phyloP scores from a whole-genome alignment of 2,113 vertebrate species.

The Sturnira hondurensis region DNA sequence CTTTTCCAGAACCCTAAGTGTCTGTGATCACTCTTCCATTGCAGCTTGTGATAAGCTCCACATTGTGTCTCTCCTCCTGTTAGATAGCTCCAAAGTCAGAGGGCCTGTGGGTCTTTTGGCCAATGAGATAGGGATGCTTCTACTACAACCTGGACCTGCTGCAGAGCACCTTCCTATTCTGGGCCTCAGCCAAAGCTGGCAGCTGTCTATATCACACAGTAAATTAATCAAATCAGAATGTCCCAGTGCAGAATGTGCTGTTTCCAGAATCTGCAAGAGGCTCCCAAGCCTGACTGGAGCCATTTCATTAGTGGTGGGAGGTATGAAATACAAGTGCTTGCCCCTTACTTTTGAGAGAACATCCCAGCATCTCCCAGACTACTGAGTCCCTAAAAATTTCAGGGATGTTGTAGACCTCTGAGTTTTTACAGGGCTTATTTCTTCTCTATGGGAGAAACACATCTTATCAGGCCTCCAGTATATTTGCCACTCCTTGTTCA shows the following conservation, averaged over 20 bases:
- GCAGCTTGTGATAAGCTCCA: neutral
- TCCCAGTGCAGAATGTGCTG: neutral
- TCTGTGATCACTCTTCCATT: neutral
- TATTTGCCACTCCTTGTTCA: neutral
- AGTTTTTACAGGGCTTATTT: neutral
- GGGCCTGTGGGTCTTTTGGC: neutral
- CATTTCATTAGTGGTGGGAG: neutral
- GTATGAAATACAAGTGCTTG: neutral
- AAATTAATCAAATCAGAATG: neutral
- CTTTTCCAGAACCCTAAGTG: neutral
- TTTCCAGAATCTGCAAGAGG: neutral
- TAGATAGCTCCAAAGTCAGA: neutral
- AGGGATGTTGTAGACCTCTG: neutral
- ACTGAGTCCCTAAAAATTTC: neutral
- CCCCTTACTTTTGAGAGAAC: neutral
- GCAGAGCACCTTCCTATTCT: neutral
- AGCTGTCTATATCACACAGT: neutral
- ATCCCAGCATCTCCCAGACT: neutral
- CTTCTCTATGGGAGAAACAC: neutral
- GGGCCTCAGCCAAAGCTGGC: neutral
- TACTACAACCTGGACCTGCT: neutral
- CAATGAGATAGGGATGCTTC: neutral
- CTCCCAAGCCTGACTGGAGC: neutral
- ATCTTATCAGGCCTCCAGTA: neutral
- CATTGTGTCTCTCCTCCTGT: neutral